A percentile compares a stretch with the other conserved stretches of the same genome.
These are phyloP conservation scores for Loxodonta africana DNA, from an alignment of 2,113 vertebrate genomes.

Conservation along the genomic window DNA sequence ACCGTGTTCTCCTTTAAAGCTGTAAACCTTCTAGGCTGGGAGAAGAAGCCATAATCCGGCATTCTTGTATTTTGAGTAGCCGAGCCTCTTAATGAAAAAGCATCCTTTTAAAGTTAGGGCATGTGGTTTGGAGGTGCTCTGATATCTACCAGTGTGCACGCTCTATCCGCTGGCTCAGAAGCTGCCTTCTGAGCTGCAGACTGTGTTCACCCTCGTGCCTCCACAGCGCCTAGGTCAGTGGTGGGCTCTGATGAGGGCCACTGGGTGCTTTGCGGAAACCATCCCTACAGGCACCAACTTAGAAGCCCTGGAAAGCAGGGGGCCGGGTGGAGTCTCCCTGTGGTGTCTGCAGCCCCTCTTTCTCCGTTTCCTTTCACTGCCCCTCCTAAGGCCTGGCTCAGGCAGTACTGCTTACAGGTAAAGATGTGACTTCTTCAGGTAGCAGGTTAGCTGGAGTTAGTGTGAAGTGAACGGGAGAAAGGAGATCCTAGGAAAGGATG, in stretches of 20 bases:
- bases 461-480: background rate
- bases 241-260: background rate
- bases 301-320: background rate
- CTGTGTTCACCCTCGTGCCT: background rate
- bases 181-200: background rate
- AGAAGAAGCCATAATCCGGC: rapidly evolving
- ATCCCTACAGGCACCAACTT: background rate
- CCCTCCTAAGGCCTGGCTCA: background rate
- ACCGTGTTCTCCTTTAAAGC: background rate
- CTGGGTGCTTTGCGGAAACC: background rate
- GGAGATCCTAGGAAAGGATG: background rate
- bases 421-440: background rate
- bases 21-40: rapidly evolving
- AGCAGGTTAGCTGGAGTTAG: background rate
- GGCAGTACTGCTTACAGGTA: background rate
- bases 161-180: background rate
- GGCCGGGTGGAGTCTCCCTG: rapidly evolving
- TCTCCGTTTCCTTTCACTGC: background rate
- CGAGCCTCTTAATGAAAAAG: rapidly evolving
- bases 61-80: rapidly evolving
- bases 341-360: background rate
- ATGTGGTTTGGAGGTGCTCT: background rate
- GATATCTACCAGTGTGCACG: background rate
- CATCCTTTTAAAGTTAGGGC: rapidly evolving
- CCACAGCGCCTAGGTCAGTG: rapidly evolving